These are phyloP conservation scores for Cervus canadensis DNA, from an alignment of 2,113 vertebrate species.

Conservation along the genomic window DNA sequence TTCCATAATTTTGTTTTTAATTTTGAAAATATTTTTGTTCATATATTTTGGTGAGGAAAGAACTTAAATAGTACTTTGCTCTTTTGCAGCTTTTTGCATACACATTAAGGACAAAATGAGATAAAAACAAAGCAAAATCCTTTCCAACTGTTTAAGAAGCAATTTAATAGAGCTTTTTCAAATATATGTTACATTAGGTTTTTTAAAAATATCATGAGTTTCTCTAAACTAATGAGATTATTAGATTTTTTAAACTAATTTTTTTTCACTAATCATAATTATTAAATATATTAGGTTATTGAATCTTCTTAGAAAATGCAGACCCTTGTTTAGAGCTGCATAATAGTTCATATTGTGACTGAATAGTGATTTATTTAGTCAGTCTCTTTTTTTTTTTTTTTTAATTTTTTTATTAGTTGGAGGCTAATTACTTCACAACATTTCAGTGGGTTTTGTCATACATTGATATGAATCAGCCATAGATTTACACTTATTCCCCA, in stretches of 20 bases:
- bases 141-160: not conserved
- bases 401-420: too few species aligned
- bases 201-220: not conserved
- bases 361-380: not conserved
- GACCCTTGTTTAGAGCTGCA: not conserved
- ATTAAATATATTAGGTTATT: not conserved
- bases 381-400: too few species aligned
- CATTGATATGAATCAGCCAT: too few species aligned
- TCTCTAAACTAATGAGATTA: not conserved
- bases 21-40: slow-evolving; percentile 2
- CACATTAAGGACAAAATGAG: not conserved
- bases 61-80: not conserved
- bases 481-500: too few species aligned
- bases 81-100: slow-evolving; percentile 1
- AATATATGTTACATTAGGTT: not conserved
- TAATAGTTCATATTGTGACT: not conserved
- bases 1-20: not conserved
- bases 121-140: not conserved
- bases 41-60: not conserved
- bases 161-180: not conserved
- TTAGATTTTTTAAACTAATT: not conserved
- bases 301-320: slow-evolving; percentile 16
- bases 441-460: too few species aligned
- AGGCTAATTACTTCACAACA: too few species aligned
- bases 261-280: not conserved